Evolutionary conservation across 2,797 vertebrate genomes (phyloP), one percentile per base, ranked within the genome.

Genomic region (Arnoldichthys spilopterus): DNA sequence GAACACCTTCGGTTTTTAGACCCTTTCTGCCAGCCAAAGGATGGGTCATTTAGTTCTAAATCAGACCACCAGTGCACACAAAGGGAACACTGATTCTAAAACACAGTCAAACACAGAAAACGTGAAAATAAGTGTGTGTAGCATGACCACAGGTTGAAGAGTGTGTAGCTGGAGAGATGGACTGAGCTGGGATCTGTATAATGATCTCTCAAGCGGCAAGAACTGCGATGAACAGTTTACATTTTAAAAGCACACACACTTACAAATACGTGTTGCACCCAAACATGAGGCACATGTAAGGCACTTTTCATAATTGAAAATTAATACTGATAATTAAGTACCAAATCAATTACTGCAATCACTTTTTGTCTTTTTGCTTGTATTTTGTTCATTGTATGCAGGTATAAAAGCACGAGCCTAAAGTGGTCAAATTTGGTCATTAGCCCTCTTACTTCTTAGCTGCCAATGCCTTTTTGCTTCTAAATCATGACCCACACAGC

Each of bases 1-100:
- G 63, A 64, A 20, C 47, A 72, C 66, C 45, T 51, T 64, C 64
- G 59, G 64, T 22, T 71, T 8, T 7, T 6, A 47, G 30, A 37
- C 11, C 11, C 49, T 16, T 47, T 61, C 12, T 26, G 18, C 37
- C 12, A 59, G 58, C 43, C 45, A 28, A 3, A 59, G 5, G 30
- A 22, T 2, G 5, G 69, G 34, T 53, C 47, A 64, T 32, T 78
- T 78, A 71, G 61, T 40, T 62, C 58, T 62, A 47, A 49, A 53
- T 53, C 20, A 6, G 5, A 8, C 20, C n/a, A 53, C 22, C 20
- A 15, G 12, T 45, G 43, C 43, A n/a, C 20, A 28, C 12, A 26
- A n/a, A 5, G 15, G 24, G 3, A 59, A 59, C 15, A 59, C 20
- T 53, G 51, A 53, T 7, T n/a, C 20, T n/a, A 53, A 53, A 3